Conservation (phyloP, 2,113 vertebrate species). For the Steatornis caripensis region DNA sequence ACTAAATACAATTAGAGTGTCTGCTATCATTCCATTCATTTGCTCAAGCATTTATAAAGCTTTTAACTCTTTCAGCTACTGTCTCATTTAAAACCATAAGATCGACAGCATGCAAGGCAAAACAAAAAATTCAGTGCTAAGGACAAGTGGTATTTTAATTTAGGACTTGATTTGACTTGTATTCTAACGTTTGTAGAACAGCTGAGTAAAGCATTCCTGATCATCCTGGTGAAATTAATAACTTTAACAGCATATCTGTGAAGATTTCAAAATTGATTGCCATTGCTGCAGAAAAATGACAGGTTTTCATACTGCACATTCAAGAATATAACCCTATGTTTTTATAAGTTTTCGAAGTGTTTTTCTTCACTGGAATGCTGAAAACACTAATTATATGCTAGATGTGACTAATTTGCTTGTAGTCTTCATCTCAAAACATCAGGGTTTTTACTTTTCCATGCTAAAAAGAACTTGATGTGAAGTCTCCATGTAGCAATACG, state of each 20-base stretch:
- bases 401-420: slow-evolving; percentile 62
- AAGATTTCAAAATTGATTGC: background rate
- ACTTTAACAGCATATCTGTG: slow-evolving; percentile 8
- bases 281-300: background rate
- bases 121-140: background rate
- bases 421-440: slow-evolving; percentile 49
- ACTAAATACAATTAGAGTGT: background rate
- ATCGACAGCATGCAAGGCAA: background rate
- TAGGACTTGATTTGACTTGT: background rate
- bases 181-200: background rate
- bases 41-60: background rate
- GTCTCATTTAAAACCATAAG: background rate
- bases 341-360: slow-evolving; percentile 35
- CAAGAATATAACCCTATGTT: background rate
- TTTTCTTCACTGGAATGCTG: background rate
- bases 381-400: slow-evolving; percentile 51
- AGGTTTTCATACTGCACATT: background rate
- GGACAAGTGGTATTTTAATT: background rate
- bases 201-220: background rate
- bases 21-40: background rate
- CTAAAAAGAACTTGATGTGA: slow-evolving; percentile 64
- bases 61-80: background rate
- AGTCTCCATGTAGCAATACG: slow-evolving; percentile 50
- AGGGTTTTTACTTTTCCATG: slow-evolving; percentile 40
- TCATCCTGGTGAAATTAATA: slow-evolving; percentile 1